Base-by-base conservation (phyloP, 1,140 invertebrate genomes). In the Cecropterus lyciades region DNA sequence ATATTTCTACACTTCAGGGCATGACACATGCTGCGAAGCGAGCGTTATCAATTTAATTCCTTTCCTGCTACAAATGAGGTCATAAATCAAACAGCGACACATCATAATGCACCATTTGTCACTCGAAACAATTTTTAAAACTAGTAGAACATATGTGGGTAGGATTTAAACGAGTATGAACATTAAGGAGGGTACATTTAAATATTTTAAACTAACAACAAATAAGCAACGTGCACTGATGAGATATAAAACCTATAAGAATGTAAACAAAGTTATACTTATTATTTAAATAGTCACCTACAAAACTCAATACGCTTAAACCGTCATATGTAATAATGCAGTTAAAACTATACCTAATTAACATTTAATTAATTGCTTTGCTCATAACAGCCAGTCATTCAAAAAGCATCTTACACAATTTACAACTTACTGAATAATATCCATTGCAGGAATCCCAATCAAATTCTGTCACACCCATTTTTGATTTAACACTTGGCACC, bases 21-120 rank as follows among this genome's bases (percentile, higher is more conserved):
- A 84, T 85, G 82, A 77, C 81, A 63, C 60, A 63, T 67, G 77
- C 55, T 64, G 57, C 62, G 69, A 46, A 46, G 63, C 66, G 69
- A 68, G 76, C 74, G 82, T 89, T 89, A 88, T 91, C 80, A 87
- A 87, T 86, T 89, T 83, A 84, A 87, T 88, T 82, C 83, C 79
- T 77, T 91, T 89, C 87, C 87, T 89, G 82, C 73, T 80, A 80
- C 67, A 82, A 87, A 87, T 91, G 87, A 89, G 88, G 88, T 91
- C 88, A 91, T 77, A 89, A 87, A 77, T 80, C 77, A 86, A 82
- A 87, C 79, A 82, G 75, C 65, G 51, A 81, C 59, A 77, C 69
- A 80, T 67, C 60, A 64, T 46, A 51, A 30, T 53, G 60, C 49
- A 65, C 13, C 8, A 62, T 20, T 62, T 40, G 6, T 7, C 17